Evolutionary conservation across 2,797 vertebrate species (phyloP).

Genomic region (Buceros bicornis): DNA sequence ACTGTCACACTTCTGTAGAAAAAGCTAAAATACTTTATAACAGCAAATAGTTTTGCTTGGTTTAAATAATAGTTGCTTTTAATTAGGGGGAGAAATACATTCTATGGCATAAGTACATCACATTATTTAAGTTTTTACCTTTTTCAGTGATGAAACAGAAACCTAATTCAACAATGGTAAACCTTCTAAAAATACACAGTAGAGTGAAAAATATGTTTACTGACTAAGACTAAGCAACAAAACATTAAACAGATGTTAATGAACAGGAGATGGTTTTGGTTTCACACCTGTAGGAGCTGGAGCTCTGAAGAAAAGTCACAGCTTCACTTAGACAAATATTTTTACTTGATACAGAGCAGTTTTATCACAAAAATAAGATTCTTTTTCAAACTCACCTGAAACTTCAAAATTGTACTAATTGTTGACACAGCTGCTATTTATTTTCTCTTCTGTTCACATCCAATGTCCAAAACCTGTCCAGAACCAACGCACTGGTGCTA

Average conservation of each 20-base stretch:
- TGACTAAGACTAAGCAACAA: neutral
- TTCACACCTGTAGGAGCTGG: neutral
- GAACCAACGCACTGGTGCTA: neutral
- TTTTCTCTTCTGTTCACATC: neutral
- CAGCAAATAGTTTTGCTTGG: neutral
- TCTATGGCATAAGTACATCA: neutral
- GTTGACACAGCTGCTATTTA: neutral
- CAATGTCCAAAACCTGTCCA: neutral
- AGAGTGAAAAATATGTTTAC: neutral
- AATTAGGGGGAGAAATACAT: neutral
- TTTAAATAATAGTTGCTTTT: neutral
- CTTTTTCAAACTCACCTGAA: neutral
- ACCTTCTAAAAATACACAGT: neutral
- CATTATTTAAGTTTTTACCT: neutral
- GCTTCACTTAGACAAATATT: neutral
- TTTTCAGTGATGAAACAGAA: neutral
- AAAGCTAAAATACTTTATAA: neutral
- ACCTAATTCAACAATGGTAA: neutral
- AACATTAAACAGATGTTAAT: slow-evolving; percentile 5
- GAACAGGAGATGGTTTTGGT: neutral
- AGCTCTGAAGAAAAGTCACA: neutral
- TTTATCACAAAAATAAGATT: neutral
- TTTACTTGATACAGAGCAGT: neutral
- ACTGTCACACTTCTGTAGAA: neutral
- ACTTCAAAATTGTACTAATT: neutral